Evolutionary conservation across 2,797 vertebrate genomes (phyloP).

Genomic region (Parotocinclus haroldoi): DNA sequence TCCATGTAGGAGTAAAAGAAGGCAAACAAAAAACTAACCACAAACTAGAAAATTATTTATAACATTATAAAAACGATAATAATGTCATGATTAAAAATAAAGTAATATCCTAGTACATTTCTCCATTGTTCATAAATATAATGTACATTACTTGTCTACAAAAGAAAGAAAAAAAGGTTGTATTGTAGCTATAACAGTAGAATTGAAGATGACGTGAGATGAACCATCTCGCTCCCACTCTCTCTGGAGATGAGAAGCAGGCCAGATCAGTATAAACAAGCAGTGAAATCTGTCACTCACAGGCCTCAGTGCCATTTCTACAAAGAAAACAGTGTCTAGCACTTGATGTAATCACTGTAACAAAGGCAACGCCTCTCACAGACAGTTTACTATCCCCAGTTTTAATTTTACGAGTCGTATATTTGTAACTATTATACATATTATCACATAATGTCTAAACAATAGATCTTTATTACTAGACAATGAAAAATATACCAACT

Average conservation of each 20-base stretch:
- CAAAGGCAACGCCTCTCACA: neutral
- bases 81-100: too few species aligned
- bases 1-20: too few species aligned
- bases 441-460: constrained; percentile 8
- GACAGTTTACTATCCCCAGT: constrained; percentile 12
- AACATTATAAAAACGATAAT: too few species aligned
- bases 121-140: too few species aligned
- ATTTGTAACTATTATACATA: constrained; percentile 20
- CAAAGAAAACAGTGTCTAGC: neutral
- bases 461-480: constrained; percentile 17
- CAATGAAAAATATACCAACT: constrained; percentile 5
- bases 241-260: neutral
- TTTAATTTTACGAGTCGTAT: constrained; percentile 23
- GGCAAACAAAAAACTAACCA: too few species aligned
- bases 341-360: neutral
- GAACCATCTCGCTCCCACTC: neutral
- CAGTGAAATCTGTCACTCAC: neutral
- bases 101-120: too few species aligned
- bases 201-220: too few species aligned
- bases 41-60: too few species aligned
- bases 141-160: too few species aligned
- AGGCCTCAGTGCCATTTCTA: neutral
- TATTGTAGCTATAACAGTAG: too few species aligned
- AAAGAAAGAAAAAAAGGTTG: neutral
- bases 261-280: neutral